phyloP scores from a whole-genome alignment of 2,888 invertebrate genomes.

The Drosophila seclusa region DNA sequence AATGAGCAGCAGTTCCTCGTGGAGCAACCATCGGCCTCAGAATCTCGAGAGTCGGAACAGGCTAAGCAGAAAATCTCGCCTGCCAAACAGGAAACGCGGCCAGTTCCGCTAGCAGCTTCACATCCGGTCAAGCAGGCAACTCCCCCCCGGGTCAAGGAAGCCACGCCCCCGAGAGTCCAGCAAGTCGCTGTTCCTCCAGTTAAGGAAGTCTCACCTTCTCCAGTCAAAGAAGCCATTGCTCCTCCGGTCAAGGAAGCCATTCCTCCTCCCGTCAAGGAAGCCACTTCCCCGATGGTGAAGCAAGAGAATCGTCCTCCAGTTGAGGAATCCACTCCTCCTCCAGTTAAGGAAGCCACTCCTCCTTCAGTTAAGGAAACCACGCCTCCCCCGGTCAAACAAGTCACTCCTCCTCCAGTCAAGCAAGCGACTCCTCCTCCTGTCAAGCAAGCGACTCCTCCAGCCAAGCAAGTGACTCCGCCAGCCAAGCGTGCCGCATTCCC shows the following conservation, averaged over 20 bases:
- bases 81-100: neutral
- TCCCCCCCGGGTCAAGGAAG: neutral
- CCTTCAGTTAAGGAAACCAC: neutral
- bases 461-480: neutral
- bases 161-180: neutral
- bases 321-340: neutral
- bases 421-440: neutral
- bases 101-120: neutral
- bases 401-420: neutral
- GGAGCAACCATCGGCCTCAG: slow-evolving; percentile 10
- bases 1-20: slow-evolving; percentile 47
- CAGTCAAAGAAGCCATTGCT: neutral
- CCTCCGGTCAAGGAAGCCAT: neutral
- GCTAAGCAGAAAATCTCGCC: neutral
- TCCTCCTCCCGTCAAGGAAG: neutral
- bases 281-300: neutral
- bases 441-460: neutral
- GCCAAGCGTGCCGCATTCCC: neutral
- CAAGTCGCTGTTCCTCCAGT: neutral
- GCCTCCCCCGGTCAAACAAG: neutral
- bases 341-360: slow-evolving; percentile 1
- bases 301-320: neutral
- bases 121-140: slow-evolving; percentile 3
- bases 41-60: neutral
- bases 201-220: neutral